These are phyloP conservation scores for Drosophila trichaetosa DNA, from an alignment of 2,888 invertebrate genomes.

Conservation along the genomic window DNA sequence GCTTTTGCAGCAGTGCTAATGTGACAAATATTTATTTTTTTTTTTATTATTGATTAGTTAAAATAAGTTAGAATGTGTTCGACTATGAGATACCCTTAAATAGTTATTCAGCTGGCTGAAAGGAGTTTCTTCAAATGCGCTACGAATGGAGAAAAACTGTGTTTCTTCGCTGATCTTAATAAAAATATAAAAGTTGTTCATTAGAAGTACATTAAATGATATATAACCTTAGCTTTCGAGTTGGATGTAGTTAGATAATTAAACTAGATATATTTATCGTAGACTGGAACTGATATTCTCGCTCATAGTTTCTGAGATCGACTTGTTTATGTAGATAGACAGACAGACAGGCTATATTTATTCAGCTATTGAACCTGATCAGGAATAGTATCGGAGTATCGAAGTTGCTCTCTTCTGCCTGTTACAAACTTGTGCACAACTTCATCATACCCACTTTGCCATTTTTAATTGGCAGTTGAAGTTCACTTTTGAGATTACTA, in stretches of 20 bases:
- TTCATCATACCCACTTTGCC: not conserved
- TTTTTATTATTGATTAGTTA: not conserved
- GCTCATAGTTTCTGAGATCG: too few relatives aligned
- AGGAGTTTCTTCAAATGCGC: not conserved
- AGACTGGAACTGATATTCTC: not conserved
- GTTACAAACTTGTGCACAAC: not conserved
- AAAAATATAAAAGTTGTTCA: not conserved
- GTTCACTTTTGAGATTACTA: constrained; percentile 11
- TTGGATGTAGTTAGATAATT: too few relatives aligned
- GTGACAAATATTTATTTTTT: constrained; percentile 8
- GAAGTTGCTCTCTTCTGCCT: not conserved
- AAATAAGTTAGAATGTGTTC: not conserved
- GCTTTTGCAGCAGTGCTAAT: constrained; percentile 34
- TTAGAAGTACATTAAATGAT: too few relatives aligned
- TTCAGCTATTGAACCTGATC: not conserved
- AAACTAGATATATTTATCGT: not conserved
- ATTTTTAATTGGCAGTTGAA: constrained; percentile 15
- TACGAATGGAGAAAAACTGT: not conserved
- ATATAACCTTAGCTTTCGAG: accelerated
- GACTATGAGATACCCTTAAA: not conserved
- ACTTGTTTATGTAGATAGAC: not conserved
- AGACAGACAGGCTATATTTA: accelerated
- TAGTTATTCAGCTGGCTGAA: not conserved
- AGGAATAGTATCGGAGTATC: too few relatives aligned
- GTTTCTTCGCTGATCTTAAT: not conserved